Conservation (phyloP, 23 tunicate genomes). For the Clavelina lepadiformis region DNA sequence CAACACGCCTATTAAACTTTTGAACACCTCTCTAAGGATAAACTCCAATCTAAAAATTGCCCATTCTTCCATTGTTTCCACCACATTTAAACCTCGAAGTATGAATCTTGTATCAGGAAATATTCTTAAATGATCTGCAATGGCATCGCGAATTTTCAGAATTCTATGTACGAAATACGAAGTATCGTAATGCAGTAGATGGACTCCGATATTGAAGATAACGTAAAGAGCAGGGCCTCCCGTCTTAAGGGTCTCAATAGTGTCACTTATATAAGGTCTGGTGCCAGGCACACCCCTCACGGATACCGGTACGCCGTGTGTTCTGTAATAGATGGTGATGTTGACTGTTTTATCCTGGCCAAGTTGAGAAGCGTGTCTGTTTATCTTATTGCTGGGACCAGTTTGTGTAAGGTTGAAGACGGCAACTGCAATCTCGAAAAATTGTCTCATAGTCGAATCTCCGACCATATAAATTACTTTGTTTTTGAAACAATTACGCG, state of each 20-base stretch:
- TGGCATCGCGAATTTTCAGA: conserved; percentile 14
- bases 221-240: conserved; percentile 7
- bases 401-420: background rate
- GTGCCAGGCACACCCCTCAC: conserved; percentile 35
- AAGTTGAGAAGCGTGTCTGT: conserved; percentile 24
- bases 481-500: conserved; percentile 9
- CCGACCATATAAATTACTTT: conserved; percentile 55
- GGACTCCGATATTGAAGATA: conserved; percentile 32
- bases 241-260: conserved; percentile 4
- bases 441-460: conserved; percentile 62
- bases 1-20: background rate
- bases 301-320: conserved; percentile 44
- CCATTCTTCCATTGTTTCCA: conserved; percentile 15
- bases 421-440: conserved; percentile 10
- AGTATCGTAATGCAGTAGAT: conserved; percentile 25
- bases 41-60: conserved; percentile 5
- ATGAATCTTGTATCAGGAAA: conserved; percentile 9
- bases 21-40: conserved; percentile 6
- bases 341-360: conserved; percentile 13
- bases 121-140: background rate
- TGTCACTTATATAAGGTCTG: conserved; percentile 46
- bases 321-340: conserved; percentile 28
- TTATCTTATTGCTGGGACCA: conserved; percentile 21
- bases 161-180: conserved; percentile 14
- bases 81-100: background rate